A percentile compares a stretch with the other conserved stretches of the same genome.
Evolutionary conservation across 1,140 invertebrate species (phyloP).

Genomic region (Trissolcus basalis): DNA sequence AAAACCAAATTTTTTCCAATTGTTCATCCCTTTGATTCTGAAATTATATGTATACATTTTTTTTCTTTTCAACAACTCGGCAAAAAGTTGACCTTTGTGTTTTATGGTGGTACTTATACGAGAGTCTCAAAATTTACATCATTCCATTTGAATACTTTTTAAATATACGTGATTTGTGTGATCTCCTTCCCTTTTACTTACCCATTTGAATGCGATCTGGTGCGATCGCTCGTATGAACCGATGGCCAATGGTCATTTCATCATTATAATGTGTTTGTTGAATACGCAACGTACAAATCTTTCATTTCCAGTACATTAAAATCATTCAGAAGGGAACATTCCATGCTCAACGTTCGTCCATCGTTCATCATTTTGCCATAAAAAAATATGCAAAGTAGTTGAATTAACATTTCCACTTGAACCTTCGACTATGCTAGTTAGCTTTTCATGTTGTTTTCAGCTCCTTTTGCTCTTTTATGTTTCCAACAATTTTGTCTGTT

Average conservation of each 20-base stretch:
- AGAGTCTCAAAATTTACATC: conserved; percentile 4
- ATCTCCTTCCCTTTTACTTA: conserved; percentile 6
- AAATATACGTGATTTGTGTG: conserved; percentile 40
- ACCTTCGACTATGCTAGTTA: conserved; percentile 32
- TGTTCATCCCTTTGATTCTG: conserved; percentile 45
- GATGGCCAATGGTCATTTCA: conserved; percentile 54
- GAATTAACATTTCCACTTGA: conserved; percentile 27
- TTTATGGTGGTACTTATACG: too few species aligned
- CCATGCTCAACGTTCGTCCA: too few species aligned
- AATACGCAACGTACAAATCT: conserved; percentile 20
- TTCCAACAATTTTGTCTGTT: too few species aligned
- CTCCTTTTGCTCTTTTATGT: too few species aligned
- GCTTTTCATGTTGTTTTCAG: too few species aligned
- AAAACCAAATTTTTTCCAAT: conserved; percentile 44
- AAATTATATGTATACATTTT: too few species aligned
- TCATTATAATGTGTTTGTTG: conserved; percentile 42
- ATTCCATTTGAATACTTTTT: conserved; percentile 32
- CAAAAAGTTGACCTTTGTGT: too few species aligned
- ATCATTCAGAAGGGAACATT: conserved; percentile 6
- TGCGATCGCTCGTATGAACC: conserved; percentile 31
- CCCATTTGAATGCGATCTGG: conserved; percentile 26
- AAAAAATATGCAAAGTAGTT: too few species aligned
- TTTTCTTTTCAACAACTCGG: too few species aligned
- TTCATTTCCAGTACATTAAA: conserved; percentile 29
- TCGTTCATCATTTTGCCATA: too few species aligned